Evolutionary conservation across 35 echinoderm and acorn worm genomes (phyloP).

Genomic region (Holothuria glaberrima): DNA sequence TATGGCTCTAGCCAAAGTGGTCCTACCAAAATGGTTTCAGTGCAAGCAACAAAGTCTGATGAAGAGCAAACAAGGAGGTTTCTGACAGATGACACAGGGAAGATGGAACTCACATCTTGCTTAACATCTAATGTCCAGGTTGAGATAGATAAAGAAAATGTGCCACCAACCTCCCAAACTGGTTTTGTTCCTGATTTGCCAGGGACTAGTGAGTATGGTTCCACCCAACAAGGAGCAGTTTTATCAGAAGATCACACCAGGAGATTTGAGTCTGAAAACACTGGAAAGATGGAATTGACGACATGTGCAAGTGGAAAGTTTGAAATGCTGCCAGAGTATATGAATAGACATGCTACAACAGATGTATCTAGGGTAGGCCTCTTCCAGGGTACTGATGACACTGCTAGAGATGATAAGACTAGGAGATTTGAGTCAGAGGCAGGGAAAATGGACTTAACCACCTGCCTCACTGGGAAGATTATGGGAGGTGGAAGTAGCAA

Average conservation of each 20-base stretch:
- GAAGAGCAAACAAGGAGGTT: slow-evolving; percentile 23
- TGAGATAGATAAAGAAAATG: neutral
- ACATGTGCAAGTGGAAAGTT: neutral
- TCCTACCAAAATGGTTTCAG: neutral
- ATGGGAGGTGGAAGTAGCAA: too few species aligned
- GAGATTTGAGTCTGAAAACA: neutral
- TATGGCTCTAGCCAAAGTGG: neutral
- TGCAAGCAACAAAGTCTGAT: neutral
- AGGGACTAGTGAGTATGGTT: too few species aligned
- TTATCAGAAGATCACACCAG: slow-evolving; percentile 26
- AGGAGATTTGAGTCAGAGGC: slow-evolving; percentile 25
- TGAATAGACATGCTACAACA: neutral
- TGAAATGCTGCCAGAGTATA: too few species aligned
- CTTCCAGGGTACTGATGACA: neutral
- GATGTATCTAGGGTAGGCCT: neutral
- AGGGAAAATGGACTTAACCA: slow-evolving; percentile 18
- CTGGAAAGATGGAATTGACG: slow-evolving; percentile 10
- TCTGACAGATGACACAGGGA: slow-evolving; percentile 12
- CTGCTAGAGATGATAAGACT: neutral
- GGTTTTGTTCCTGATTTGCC: too few species aligned
- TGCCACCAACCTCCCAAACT: neutral
- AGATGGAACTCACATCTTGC: slow-evolving; percentile 30
- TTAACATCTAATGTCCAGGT: neutral
- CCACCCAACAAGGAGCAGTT: neutral
- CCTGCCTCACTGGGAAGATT: neutral